phyloP scores from a whole-genome alignment of 2,113 vertebrate species.

The Halichoerus grypus region DNA sequence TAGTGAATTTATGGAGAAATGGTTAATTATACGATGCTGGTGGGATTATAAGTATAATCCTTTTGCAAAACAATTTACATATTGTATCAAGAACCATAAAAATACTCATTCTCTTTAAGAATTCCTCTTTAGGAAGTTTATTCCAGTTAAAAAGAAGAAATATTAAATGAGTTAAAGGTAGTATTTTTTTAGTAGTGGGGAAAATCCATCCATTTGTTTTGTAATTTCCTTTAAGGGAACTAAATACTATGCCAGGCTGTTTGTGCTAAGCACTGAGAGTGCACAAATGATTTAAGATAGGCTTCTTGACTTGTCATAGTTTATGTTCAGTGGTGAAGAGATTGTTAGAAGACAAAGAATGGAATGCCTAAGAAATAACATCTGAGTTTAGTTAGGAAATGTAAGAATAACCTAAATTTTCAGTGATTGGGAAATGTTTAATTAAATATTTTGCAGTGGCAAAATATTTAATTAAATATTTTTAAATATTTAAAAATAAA shows the following conservation, averaged over 20 bases:
- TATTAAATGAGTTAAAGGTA: neutral
- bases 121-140: neutral
- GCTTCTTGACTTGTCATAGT: neutral
- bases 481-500: neutral
- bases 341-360: neutral
- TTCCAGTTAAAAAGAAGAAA: slow-evolving; percentile 8
- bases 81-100: neutral
- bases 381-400: slow-evolving; percentile 41
- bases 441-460: slow-evolving; percentile 6
- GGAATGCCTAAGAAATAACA: neutral
- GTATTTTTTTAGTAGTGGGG: neutral
- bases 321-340: neutral
- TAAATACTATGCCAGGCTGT: neutral
- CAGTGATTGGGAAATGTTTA: neutral
- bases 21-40: neutral
- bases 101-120: neutral
- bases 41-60: slow-evolving; percentile 24
- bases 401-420: slow-evolving; percentile 10
- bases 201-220: neutral
- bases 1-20: slow-evolving; percentile 13
- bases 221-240: neutral
- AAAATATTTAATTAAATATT: no score
- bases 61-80: slow-evolving; percentile 13
- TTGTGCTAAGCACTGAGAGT: neutral
- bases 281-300: neutral